Evolutionary conservation across 2,797 vertebrate genomes (phyloP).

Genomic region (Halcyon leucocephala): DNA sequence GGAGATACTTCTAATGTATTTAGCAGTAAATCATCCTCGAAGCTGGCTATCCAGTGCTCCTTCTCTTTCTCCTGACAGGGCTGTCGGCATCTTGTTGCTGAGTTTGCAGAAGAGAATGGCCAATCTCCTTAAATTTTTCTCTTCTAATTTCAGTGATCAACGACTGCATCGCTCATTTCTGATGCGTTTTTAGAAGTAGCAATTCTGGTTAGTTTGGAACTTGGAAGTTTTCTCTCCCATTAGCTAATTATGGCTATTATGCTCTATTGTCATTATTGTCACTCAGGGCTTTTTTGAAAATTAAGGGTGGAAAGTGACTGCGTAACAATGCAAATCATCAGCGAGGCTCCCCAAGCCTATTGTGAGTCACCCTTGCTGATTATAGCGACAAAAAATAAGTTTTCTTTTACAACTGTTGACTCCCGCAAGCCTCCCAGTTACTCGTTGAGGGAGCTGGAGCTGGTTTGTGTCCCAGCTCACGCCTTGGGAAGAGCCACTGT

Average conservation of each 20-base stretch:
- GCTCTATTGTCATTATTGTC: slow-evolving; percentile 10
- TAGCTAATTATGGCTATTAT: slow-evolving; percentile 48
- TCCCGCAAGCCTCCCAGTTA: not conserved
- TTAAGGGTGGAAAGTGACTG: slow-evolving; percentile 18
- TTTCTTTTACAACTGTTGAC: not conserved
- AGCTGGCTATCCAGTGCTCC: not conserved
- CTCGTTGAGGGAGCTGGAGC: not conserved
- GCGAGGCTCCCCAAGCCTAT: not conserved
- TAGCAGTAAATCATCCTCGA: not conserved
- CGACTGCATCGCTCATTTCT: not conserved
- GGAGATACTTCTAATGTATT: slow-evolving; percentile 7
- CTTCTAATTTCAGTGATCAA: not conserved
- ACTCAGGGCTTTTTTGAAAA: slow-evolving; percentile 38
- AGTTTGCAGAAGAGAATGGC: slow-evolving; percentile 23
- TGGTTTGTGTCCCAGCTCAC: not conserved
- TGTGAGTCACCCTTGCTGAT: slow-evolving; percentile 38
- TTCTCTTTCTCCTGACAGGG: not conserved
- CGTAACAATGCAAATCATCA: slow-evolving; percentile 27
- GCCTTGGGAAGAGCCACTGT: not conserved
- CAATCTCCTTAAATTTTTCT: not conserved
- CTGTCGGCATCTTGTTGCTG: slow-evolving; percentile 29
- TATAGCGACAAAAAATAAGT: not conserved
- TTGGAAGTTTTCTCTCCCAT: not conserved
- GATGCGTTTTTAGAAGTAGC: not conserved
- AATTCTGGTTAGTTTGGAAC: not conserved